These are phyloP conservation scores for Orthosia gracilis DNA, from an alignment of 2,888 invertebrate species.

Conservation along the genomic window DNA sequence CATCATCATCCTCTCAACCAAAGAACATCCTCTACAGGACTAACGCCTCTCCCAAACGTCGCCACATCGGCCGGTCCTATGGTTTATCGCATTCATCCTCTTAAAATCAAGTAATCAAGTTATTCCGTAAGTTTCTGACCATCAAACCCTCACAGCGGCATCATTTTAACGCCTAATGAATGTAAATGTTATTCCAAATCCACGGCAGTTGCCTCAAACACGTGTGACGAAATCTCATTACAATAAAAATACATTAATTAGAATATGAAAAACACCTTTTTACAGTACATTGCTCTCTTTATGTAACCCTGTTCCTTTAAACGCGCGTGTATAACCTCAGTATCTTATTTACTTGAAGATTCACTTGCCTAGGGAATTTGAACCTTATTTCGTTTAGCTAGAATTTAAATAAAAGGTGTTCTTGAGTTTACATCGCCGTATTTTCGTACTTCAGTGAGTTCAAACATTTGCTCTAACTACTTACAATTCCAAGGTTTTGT, in stretches of 20 bases:
- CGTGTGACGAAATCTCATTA: conserved; percentile 60
- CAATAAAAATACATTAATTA: conserved; percentile 66
- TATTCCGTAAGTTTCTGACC: conserved; percentile 12
- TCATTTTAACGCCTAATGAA: conserved; percentile 42
- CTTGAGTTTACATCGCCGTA: conserved; percentile 39
- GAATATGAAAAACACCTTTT: conserved; percentile 66
- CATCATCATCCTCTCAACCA: too few relatives aligned
- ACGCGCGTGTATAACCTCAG: conserved; percentile 9
- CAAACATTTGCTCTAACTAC: conserved; percentile 65
- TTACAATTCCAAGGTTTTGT: conserved; percentile 67
- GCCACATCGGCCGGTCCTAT: too few relatives aligned
- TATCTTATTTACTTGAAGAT: conserved; percentile 4
- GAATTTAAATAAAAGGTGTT: conserved; percentile 3
- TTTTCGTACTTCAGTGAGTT: conserved; percentile 57
- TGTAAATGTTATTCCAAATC: conserved; percentile 57
- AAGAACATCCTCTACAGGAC: too few relatives aligned
- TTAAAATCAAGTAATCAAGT: not conserved
- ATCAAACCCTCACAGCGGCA: conserved; percentile 5
- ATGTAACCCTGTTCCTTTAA: conserved; percentile 38
- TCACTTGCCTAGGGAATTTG: conserved; percentile 25
- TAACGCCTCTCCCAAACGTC: too few relatives aligned
- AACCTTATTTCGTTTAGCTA: not conserved
- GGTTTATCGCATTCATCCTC: too few relatives aligned
- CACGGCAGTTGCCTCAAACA: conserved; percentile 39
- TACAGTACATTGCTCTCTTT: conserved; percentile 57